A percentile compares a stretch with the other conserved stretches of the same genome.
Evolutionary conservation across 92 coral and sea anemone species (phyloP).

Genomic region (Montipora capitata): DNA sequence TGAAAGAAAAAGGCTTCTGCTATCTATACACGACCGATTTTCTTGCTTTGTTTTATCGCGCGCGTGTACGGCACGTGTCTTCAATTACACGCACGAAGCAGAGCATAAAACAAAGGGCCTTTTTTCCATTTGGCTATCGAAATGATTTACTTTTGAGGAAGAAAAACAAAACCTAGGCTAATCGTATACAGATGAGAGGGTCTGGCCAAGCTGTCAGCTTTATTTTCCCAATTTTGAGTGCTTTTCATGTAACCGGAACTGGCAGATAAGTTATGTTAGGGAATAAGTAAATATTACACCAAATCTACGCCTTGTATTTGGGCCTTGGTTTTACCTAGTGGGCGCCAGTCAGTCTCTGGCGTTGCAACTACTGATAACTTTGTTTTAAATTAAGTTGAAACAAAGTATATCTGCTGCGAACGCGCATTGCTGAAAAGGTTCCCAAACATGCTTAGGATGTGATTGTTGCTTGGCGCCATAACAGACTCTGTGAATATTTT

Average conservation of each 20-base stretch:
- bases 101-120: not conserved
- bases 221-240: conserved; percentile 39
- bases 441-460: not conserved
- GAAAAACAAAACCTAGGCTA: conserved; percentile 26
- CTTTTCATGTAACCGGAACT: conserved; percentile 65
- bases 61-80: not conserved
- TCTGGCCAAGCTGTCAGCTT: conserved; percentile 35
- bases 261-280: conserved; percentile 14
- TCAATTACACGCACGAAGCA: not conserved
- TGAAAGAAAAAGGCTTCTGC: not conserved
- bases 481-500: conserved; percentile 15
- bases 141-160: conserved; percentile 15
- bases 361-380: conserved; percentile 7
- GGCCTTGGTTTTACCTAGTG: conserved; percentile 5
- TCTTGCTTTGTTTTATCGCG: not conserved
- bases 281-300: conserved; percentile 46
- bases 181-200: conserved; percentile 28
- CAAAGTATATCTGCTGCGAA: not conserved
- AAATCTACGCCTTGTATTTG: conserved; percentile 42
- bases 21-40: not conserved
- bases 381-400: not conserved
- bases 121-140: not conserved
- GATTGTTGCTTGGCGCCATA: conserved; percentile 12
- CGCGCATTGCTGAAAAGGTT: not conserved
- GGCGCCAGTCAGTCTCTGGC: conserved; percentile 47